These are phyloP conservation scores for Montipora capricornis DNA, from an alignment of 64 coral and sea anemone species.

Conservation along the genomic window DNA sequence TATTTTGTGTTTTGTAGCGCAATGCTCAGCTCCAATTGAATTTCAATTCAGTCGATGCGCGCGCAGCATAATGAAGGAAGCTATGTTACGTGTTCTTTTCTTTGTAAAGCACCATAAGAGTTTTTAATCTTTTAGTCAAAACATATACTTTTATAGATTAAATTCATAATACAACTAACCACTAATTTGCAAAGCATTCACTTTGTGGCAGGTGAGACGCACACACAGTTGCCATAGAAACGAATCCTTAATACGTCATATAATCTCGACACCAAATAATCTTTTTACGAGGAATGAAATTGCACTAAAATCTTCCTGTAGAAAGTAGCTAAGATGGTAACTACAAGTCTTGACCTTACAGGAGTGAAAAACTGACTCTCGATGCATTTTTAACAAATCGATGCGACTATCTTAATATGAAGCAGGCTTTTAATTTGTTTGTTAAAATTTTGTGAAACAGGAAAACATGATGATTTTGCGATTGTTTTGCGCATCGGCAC, in stretches of 20 bases:
- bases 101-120: neutral
- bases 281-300: slow-evolving; percentile 4
- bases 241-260: slow-evolving; percentile 43
- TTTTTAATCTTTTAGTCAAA: neutral
- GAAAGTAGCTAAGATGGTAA: neutral
- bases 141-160: neutral
- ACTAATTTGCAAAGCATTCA: neutral
- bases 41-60: neutral
- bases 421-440: slow-evolving; percentile 47
- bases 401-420: slow-evolving; percentile 12
- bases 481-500: neutral
- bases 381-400: neutral
- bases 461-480: slow-evolving; percentile 17
- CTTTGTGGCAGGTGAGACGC: slow-evolving; percentile 50
- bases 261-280: slow-evolving; percentile 10
- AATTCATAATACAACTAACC: slow-evolving; percentile 1
- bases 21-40: too few species aligned
- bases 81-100: too few species aligned
- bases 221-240: slow-evolving; percentile 59
- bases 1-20: too few species aligned
- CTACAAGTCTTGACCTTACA: neutral
- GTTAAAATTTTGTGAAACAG: slow-evolving; percentile 3
- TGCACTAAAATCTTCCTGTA: neutral
- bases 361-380: neutral
- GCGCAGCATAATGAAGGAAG: too few species aligned